Percentiles rank a stretch among this genome's conserved stretches.
phyloP scores from a whole-genome alignment of 2,113 vertebrate species.

The Perca fluviatilis region DNA sequence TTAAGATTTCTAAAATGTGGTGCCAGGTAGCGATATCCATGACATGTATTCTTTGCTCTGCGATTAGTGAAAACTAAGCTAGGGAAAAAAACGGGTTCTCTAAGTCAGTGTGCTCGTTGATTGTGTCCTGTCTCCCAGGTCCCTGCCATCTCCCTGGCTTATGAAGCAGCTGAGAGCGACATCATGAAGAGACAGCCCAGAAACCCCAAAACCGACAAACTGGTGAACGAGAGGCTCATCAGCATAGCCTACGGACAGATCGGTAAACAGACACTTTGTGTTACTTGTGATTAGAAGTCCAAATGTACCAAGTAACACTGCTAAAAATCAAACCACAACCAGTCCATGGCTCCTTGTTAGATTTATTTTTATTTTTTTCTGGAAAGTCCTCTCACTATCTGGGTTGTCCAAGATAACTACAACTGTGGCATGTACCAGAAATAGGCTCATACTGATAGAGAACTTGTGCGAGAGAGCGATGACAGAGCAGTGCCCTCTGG shows the following conservation, averaged over 20 bases:
- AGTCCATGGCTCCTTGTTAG: background rate
- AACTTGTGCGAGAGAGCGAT: slow-evolving; percentile 26
- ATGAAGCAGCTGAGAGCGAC: slow-evolving; percentile 94
- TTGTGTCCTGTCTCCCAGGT: slow-evolving; percentile 80
- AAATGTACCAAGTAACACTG: background rate
- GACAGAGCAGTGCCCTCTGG: slow-evolving; percentile 14
- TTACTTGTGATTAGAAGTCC: background rate
- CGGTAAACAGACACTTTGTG: slow-evolving; percentile 58
- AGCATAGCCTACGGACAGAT: slow-evolving; percentile 96
- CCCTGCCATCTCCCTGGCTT: slow-evolving; percentile 94
- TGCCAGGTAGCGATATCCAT: background rate
- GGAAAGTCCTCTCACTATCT: slow-evolving; percentile 25
- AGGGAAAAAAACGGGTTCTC: too few species aligned
- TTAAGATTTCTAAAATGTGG: background rate
- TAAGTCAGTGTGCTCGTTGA: background rate
- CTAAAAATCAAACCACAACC: background rate
- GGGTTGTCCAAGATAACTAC: slow-evolving; percentile 49
- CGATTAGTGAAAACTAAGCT: background rate
- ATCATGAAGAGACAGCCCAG: slow-evolving; percentile 98
- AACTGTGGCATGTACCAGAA: slow-evolving; percentile 50
- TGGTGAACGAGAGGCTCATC: slow-evolving; percentile 95
- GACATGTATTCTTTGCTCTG: background rate
- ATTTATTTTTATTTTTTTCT: background rate
- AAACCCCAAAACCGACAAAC: slow-evolving; percentile 93
- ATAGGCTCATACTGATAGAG: slow-evolving; percentile 44